These are phyloP conservation scores for Bothrops alternatus DNA, from an alignment of 2,797 vertebrate species.

Conservation along the genomic window DNA sequence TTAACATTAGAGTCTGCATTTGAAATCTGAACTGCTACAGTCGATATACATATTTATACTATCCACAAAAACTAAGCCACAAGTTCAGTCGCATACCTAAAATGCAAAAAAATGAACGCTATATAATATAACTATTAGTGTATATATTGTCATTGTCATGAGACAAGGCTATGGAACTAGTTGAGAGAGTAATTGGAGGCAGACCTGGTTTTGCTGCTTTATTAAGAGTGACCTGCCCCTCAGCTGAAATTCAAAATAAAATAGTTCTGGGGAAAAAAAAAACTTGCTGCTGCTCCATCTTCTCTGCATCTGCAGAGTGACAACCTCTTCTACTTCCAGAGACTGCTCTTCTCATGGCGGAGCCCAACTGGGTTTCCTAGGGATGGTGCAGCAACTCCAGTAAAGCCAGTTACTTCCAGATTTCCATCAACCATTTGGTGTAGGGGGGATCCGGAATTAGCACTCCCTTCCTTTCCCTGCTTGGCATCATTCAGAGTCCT, in stretches of 20 bases:
- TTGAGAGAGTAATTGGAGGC: not conserved
- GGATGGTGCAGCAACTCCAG: not conserved
- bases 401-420: not conserved
- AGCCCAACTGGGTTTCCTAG: not conserved
- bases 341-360: not conserved
- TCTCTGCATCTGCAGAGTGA: not conserved
- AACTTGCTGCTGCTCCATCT: not conserved
- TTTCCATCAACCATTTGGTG: not conserved
- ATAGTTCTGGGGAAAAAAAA: not conserved
- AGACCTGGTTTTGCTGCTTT: not conserved
- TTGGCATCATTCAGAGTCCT: not conserved
- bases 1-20: not conserved
- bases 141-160: not conserved
- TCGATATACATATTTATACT: not conserved
- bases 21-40: not conserved
- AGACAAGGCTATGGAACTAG: not conserved
- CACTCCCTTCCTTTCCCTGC: slow-evolving; percentile 4
- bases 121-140: not conserved
- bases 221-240: not conserved
- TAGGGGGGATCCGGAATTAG: slow-evolving; percentile 5
- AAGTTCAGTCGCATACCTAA: not conserved
- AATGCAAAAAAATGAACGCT: not conserved
- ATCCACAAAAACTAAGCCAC: not conserved
- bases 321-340: not conserved
- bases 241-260: not conserved